Percentiles rank a stretch among this genome's conserved stretches.
These are phyloP conservation scores for Thecophora atra DNA, from an alignment of 2,888 invertebrate genomes.

Conservation along the genomic window DNA sequence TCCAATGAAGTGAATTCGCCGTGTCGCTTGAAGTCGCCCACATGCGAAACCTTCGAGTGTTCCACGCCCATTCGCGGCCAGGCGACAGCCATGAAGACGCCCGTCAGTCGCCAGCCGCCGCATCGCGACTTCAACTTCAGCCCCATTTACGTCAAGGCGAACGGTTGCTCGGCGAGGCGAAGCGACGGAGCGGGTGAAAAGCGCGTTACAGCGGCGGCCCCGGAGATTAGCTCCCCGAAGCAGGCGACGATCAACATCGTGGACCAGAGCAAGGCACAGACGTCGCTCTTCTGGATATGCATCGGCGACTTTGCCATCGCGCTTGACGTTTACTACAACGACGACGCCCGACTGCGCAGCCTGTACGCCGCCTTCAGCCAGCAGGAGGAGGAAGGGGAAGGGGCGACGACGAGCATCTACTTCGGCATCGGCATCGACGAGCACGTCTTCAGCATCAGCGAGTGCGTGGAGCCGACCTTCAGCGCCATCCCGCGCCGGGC, in stretches of 20 bases:
- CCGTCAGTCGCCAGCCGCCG: conserved; percentile 26
- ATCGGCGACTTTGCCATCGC: conserved; percentile 54
- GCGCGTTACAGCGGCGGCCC: conserved; percentile 57
- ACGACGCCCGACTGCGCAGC: conserved; percentile 49
- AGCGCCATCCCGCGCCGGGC: conserved; percentile 46
- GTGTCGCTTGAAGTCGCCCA: not conserved
- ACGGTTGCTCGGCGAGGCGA: too few species aligned
- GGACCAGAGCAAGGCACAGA: conserved; percentile 46
- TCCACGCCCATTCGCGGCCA: conserved; percentile 56
- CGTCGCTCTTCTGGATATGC: conserved; percentile 56
- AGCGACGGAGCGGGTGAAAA: conserved; percentile 54
- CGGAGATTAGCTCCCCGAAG: conserved; percentile 51
- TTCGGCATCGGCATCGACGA: conserved; percentile 58
- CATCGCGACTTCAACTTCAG: conserved; percentile 48
- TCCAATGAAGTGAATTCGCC: conserved; percentile 56
- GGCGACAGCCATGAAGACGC: not conserved
- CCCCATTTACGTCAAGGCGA: not conserved
- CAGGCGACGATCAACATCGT: conserved; percentile 42
- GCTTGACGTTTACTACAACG: conserved; percentile 51
- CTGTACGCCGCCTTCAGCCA: conserved; percentile 58
- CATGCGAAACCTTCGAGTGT: conserved; percentile 44
- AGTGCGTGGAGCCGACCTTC: conserved; percentile 39
- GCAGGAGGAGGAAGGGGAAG: conserved; percentile 52
- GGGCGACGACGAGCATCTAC: conserved; percentile 40
- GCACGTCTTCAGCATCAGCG: conserved; percentile 49